A percentile compares a stretch with the other conserved stretches of the same genome.
These are phyloP conservation scores for Zeugodacus cucurbitae DNA, from an alignment of 1,140 invertebrate genomes.

Conservation along the genomic window DNA sequence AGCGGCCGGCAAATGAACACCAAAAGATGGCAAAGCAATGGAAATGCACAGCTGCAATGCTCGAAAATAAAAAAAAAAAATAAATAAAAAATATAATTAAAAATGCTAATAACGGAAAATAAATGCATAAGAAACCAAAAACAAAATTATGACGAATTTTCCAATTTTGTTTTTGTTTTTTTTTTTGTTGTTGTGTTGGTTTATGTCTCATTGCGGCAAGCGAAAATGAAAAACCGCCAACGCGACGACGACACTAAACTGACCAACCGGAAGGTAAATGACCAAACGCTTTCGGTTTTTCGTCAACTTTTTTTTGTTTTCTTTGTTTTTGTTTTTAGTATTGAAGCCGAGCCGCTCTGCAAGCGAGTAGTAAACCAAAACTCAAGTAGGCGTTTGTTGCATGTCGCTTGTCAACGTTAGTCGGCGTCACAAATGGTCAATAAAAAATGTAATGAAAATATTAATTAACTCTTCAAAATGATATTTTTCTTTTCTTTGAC, in stretches of 20 bases:
- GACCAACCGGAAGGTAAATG: constrained; percentile 36
- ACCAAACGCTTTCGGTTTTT: constrained; percentile 22
- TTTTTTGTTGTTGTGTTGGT: not conserved
- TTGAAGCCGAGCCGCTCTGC: not conserved
- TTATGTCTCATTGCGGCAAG: not conserved
- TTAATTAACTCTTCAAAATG: constrained; percentile 22
- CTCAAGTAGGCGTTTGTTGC: not conserved
- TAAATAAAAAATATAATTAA: not conserved
- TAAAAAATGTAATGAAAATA: not conserved
- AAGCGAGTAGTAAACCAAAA: not conserved
- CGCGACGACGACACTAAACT: not conserved
- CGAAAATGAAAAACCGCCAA: not conserved
- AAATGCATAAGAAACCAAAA: not conserved
- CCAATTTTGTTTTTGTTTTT: not conserved
- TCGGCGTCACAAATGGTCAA: not conserved
- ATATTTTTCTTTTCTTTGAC: not conserved
- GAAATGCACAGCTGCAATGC: not conserved
- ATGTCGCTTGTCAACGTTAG: not conserved
- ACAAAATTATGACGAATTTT: not conserved
- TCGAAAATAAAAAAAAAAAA: not conserved
- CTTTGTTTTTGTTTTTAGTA: not conserved
- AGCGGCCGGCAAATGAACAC: not conserved
- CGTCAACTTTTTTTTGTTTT: not conserved
- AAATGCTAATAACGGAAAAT: not conserved
- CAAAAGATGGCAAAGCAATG: not conserved